Evolutionary conservation across 2,888 invertebrate species (phyloP), one percentile per base, ranked within the genome.

Genomic region (Idaea biselata): DNA sequence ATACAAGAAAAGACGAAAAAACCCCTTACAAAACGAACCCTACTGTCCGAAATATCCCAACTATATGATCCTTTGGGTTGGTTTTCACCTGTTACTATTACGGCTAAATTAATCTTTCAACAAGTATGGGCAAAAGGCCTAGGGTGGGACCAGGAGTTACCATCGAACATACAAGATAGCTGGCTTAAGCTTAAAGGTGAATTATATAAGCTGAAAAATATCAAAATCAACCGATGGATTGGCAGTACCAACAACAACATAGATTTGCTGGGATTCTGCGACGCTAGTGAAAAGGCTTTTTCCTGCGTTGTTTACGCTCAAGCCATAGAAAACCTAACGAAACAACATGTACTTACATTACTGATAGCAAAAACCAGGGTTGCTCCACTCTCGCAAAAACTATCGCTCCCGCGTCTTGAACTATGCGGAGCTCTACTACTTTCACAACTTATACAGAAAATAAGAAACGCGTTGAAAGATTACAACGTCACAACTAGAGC

Each of bases 61-160:
- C 31, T 73, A 1, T 74, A 64, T 31, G 72, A 73, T 59, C 73
- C 70, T 0, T 18, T 74, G 4, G 74, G 74, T 1, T 74, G 70
- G 71, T 59, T 72, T 57, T 68, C 70, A 25, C 70, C 73, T 16
- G 25, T 31, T n/a, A 67, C 68, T 0, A 62, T 70, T 14, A 16
- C 25, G 44, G 69, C 69, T 8, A 73, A 71, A 55, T 60, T 68
- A 0, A 59, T 69, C 0, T 73, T 75, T 1, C 74, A 75, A 62
- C 63, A 64, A 17, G 17, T 75, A 6, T 75, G 74, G 74, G 16
- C 72, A 44, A 58, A 66, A 16, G 68, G 69, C 1, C 11, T 73
- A 0, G 55, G 18, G 0, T 77, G 77, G 77, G 74, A 77, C 59
- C 68, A 73, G 16, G 54, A 62, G 7, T 14, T 72, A 25, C 65